phyloP scores from a whole-genome alignment of 2,113 vertebrate genomes.

The Bos javanicus region DNA sequence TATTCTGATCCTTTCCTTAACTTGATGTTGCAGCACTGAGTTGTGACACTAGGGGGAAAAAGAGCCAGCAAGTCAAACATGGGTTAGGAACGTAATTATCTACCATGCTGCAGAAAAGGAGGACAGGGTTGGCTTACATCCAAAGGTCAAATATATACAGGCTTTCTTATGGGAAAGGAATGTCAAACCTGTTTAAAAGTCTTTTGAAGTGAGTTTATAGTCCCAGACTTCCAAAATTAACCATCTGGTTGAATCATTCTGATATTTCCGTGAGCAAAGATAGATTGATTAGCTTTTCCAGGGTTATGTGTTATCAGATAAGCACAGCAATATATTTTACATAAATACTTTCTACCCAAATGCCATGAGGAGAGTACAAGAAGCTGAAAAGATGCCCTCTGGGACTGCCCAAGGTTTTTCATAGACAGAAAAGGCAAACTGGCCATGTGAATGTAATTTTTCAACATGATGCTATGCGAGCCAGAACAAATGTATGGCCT shows the following conservation, averaged over 20 bases:
- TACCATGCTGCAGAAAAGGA: conserved; percentile 39
- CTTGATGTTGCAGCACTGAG: neutral
- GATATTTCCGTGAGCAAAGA: conserved; percentile 6
- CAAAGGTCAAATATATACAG: conserved; percentile 64
- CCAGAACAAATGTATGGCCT: neutral
- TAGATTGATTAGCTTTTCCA: conserved; percentile 4
- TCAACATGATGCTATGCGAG: neutral
- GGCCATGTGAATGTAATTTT: neutral
- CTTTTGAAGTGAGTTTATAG: conserved; percentile 28
- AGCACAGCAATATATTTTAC: conserved; percentile 26
- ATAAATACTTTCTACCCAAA: neutral
- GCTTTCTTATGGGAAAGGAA: conserved; percentile 77
- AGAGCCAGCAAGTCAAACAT: neutral
- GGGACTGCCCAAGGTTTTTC: neutral
- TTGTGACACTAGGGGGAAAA: neutral
- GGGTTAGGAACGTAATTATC: conserved; percentile 56
- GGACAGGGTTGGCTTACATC: conserved; percentile 7
- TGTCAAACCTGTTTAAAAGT: conserved; percentile 53
- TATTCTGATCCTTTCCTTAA: conserved; percentile 11
- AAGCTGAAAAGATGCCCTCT: neutral
- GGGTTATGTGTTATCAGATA: conserved; percentile 51
- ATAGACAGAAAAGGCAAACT: neutral
- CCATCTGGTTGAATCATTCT: neutral
- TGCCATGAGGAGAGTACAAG: neutral
- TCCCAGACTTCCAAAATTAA: conserved; percentile 12